phyloP scores from a whole-genome alignment of 1,140 invertebrate genomes.

The Fopius arisanus region DNA sequence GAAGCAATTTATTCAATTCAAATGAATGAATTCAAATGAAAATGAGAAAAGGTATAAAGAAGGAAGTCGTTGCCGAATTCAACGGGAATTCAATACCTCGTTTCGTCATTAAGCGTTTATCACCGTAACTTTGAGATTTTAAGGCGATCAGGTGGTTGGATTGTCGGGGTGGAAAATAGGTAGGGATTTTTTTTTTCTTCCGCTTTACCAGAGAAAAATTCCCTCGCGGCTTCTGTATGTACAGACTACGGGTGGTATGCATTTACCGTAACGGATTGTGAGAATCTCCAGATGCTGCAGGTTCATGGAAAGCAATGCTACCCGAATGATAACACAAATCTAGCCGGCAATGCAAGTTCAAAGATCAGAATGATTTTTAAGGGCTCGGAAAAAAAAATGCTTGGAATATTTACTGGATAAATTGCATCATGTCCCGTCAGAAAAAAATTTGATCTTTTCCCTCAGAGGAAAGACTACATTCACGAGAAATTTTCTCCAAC shows the following conservation, averaged over 20 bases:
- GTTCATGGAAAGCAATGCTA: slow-evolving; percentile 8
- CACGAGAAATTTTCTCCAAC: too few species aligned
- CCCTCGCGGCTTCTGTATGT: slow-evolving; percentile 35
- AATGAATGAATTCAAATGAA: too few species aligned
- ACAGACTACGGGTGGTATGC: slow-evolving; percentile 37
- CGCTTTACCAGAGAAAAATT: slow-evolving; percentile 6
- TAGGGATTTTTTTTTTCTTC: slow-evolving; percentile 9
- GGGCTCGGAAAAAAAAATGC: not conserved
- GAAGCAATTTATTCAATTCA: too few species aligned
- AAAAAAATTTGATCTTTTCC: too few species aligned
- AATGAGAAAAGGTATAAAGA: not conserved
- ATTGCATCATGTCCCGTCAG: not conserved
- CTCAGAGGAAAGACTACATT: too few species aligned
- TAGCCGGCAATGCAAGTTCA: slow-evolving; percentile 3
- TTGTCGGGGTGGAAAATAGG: slow-evolving; percentile 21
- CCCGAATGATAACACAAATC: slow-evolving; percentile 5
- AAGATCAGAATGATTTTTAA: slow-evolving; percentile 6
- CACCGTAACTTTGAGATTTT: slow-evolving; percentile 49
- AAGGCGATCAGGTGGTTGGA: slow-evolving; percentile 30
- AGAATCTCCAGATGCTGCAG: slow-evolving; percentile 18
- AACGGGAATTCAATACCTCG: slow-evolving; percentile 40
- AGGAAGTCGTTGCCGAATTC: not conserved
- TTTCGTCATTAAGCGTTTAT: slow-evolving; percentile 42
- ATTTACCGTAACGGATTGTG: slow-evolving; percentile 34
- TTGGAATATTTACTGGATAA: not conserved